Evolutionary conservation across 2,797 vertebrate species (phyloP), one percentile per base, ranked within the genome.

Genomic region (Chaunax sp.): DNA sequence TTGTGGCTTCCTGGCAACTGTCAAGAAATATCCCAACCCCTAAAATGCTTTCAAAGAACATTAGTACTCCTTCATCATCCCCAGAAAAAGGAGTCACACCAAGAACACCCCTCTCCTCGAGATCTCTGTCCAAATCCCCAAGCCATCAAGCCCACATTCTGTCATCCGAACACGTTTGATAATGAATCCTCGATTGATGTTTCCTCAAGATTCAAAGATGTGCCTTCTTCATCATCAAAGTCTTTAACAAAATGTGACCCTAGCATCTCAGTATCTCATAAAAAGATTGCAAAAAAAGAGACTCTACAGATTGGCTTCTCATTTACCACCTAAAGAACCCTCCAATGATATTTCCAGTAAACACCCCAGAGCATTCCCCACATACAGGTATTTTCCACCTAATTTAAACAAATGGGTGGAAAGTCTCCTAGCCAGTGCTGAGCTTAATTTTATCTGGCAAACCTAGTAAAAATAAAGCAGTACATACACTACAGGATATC

Each of bases 21-120:
- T 60, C 79, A 10, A 89, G 80, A 71, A 89, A 69, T 45, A 89
- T 92, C 59, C 18, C 64, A 54, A 89, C 86, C 5, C 61, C 78
- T 30, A 81, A 37, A 20, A 77, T 68, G 23, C 74, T 70, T 74
- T 30, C 76, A 70, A 60, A 51, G 65, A 83, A 84, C 43, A 38
- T 28, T 52, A 51, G 77, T 59, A 72, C 76, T 38, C 54, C 63
- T 8, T 62, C 72, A n/a, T 69, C 70, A 16, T 75, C 74, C 25
- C 55, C 68, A 12, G 64, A 61, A 16, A 74, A 72, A 22, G 72
- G 76, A 23, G 41, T 33, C 37, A 38, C 52, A 25, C 28, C 28
- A 19, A 86, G 56, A 25, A 72, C 64, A 41, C 59, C 62, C 20
- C 62, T 56, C 45, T 81, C 69, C 11, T 64, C 68, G 1, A 77